A percentile compares a stretch with the other conserved stretches of the same genome.
These are phyloP conservation scores for Scartelaos histophorus DNA, from an alignment of 2,113 vertebrate species.

Conservation along the genomic window DNA sequence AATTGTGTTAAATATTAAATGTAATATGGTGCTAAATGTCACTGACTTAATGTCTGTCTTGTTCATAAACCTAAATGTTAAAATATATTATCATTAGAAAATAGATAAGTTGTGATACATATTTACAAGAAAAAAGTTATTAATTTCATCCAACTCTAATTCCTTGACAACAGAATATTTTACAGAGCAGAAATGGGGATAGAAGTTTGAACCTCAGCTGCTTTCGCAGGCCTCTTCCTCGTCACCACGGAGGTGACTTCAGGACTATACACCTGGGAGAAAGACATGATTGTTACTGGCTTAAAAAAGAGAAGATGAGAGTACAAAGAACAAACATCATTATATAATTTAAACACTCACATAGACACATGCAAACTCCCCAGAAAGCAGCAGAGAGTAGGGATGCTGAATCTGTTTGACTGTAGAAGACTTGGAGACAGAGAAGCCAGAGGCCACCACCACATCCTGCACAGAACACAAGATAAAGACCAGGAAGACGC, in stretches of 20 bases:
- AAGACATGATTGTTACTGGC: not conserved
- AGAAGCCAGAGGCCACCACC: slow-evolving; percentile 67
- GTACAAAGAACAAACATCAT: no score
- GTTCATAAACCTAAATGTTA: no score
- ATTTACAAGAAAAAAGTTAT: no score
- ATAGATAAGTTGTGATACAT: no score
- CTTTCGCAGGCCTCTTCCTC: not conserved
- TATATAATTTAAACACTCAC: slow-evolving; percentile 52
- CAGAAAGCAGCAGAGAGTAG: slow-evolving; percentile 70
- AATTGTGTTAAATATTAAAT: not conserved
- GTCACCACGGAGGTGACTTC: not conserved
- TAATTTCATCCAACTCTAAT: no score
- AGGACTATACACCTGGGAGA: not conserved
- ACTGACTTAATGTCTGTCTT: no score
- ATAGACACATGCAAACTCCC: slow-evolving; percentile 57
- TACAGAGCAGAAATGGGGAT: not conserved
- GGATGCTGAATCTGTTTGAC: slow-evolving; percentile 67
- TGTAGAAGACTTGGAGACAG: slow-evolving; percentile 69
- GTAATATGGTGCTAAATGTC: not conserved
- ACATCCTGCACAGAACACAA: slow-evolving; percentile 60
- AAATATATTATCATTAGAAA: no score
- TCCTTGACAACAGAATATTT: not conserved
- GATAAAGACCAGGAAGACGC: slow-evolving; percentile 18
- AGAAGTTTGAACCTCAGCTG: not conserved
- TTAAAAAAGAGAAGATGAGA: not conserved